Conservation (phyloP, 2,888 invertebrate species). For the Anoncus sp. region DNA sequence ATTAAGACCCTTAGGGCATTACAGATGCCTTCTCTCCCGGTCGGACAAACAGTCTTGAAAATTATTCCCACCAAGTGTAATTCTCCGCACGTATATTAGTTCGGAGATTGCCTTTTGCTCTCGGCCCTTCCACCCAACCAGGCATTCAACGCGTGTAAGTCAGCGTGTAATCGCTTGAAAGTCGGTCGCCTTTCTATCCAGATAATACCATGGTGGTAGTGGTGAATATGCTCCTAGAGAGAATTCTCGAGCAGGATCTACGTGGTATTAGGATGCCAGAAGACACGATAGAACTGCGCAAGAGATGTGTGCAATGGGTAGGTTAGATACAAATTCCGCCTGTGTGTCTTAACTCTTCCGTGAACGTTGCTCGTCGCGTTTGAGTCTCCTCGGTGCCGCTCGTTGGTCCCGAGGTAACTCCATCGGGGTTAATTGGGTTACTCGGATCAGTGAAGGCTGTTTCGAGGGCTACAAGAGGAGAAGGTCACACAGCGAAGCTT, state of each 20-base stretch:
- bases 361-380: slow-evolving; percentile 16
- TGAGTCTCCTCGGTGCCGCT: slow-evolving; percentile 15
- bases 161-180: slow-evolving; percentile 35
- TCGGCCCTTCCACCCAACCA: background rate
- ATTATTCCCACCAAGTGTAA: slow-evolving; percentile 47
- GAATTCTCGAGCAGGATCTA: background rate
- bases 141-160: slow-evolving; percentile 31
- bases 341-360: slow-evolving; percentile 19
- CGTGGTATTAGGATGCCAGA: background rate
- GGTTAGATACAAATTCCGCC: background rate
- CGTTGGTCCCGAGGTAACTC: slow-evolving; percentile 24
- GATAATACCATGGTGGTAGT: background rate
- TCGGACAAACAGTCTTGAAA: slow-evolving; percentile 33
- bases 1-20: slow-evolving; percentile 29
- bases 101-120: slow-evolving; percentile 9
- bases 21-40: slow-evolving; percentile 4
- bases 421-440: slow-evolving; percentile 60
- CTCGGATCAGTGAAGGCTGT: slow-evolving; percentile 52
- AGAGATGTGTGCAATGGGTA: slow-evolving; percentile 2
- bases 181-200: slow-evolving; percentile 17
- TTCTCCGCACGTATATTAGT: slow-evolving; percentile 13
- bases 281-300: background rate
- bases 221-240: slow-evolving; percentile 12
- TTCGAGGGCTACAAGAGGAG: slow-evolving; percentile 28
- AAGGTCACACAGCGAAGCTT: slow-evolving; percentile 33